phyloP scores from a whole-genome alignment of 2,113 vertebrate genomes.

The Psittacula cyanocephala region DNA sequence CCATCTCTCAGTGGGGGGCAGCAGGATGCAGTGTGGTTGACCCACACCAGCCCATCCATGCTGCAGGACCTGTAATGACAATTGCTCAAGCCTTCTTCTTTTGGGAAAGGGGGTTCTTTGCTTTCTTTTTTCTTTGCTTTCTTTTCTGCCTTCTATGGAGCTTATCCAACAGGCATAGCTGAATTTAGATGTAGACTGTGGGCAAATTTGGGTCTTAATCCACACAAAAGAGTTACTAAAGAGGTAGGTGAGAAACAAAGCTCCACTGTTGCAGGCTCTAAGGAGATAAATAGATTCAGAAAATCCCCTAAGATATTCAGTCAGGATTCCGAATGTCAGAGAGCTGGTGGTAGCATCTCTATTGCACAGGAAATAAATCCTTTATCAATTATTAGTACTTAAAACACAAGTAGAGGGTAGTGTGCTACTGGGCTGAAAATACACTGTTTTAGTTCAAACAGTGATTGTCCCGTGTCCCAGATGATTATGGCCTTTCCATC shows the following conservation, averaged over 20 bases:
- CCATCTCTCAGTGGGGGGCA: not conserved
- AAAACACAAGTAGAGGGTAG: not conserved
- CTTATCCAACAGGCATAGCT: not conserved
- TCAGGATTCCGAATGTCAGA: not conserved
- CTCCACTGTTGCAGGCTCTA: not conserved
- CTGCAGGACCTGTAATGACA: not conserved
- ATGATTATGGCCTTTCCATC: not conserved
- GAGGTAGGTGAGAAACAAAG: not conserved
- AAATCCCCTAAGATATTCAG: constrained; percentile 9
- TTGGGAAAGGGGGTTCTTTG: not conserved
- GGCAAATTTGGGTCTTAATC: not conserved
- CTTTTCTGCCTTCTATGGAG: not conserved
- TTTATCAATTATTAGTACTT: not conserved
- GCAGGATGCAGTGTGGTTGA: rapidly evolving
- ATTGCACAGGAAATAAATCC: not conserved
- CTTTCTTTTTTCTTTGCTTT: not conserved
- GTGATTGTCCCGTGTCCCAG: not conserved
- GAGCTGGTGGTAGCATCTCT: not conserved
- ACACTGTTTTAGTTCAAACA: not conserved
- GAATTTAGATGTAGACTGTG: not conserved
- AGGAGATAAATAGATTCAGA: constrained; percentile 13
- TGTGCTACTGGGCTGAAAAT: not conserved
- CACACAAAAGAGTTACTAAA: not conserved
- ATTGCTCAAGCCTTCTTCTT: not conserved
- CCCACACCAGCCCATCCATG: not conserved